Base-by-base conservation (phyloP, 2,888 invertebrate genomes). In the Pemphredon lugubris region DNA sequence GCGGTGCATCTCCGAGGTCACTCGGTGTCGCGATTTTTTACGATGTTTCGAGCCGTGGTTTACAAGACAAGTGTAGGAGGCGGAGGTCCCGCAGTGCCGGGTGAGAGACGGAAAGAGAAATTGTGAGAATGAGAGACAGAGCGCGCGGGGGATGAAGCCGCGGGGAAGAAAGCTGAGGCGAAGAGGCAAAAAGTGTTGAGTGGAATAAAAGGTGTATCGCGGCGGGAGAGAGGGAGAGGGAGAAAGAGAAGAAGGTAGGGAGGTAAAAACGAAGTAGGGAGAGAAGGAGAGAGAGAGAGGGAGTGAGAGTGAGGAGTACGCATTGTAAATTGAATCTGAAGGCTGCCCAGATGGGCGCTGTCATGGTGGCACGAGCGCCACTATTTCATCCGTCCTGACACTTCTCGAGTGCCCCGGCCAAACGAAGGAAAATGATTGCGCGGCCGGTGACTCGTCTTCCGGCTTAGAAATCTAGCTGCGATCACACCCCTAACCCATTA, bases 251-350 rank as follows among this genome's bases (percentile, higher is more conserved):
- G 47, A 21, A 23, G 40, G 37, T 7, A 13, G 34, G n/a, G 23
- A 34, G 23, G 18, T 2, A 18, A 23, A 9, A 26, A 14, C 18
- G 32, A 50, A 30, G 9, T 30, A 20, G 14, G 39, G 18, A 6
- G 55, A 65, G 47, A 40, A 39, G 13, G 58, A 34, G 40, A 40
- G 40, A 59, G 42, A 37, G 14, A 34, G 18, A 6, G 55, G 63
- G 47, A 40, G 44, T 13, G 58, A 34, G 40, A 40, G n/a, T n/a
- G n/a, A 34, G 58, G 42, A 37, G 73, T 48, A 69, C 74, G 77
- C 81, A 82, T 83, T 85, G 85, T 85, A 84, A 86, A 86, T 85
- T 85, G 86, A 86, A 84, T 85, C 82, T 74, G 84, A 86, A 84
- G 82, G 82, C 81, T 81, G 82, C 70, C 79, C 83, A 79, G 83